Conservation (phyloP, 30 jellyfish, hydroid and myxozoan genomes). For the Rhopilema esculentum region DNA sequence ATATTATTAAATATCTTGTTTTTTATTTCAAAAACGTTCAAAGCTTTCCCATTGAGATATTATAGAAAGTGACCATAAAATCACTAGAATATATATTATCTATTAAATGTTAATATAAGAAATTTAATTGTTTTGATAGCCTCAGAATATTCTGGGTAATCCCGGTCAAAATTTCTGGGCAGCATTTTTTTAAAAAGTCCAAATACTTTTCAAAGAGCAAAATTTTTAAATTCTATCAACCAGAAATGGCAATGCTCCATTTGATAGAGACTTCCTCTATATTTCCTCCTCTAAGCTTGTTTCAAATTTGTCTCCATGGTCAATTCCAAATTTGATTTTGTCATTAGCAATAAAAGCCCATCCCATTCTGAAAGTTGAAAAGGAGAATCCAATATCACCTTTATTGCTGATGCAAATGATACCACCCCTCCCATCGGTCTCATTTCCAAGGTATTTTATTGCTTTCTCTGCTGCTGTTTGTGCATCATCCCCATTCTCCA, state of each 20-base stretch:
- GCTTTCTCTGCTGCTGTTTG: slow-evolving; percentile 89
- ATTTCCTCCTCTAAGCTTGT: neutral
- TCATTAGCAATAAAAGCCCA: slow-evolving; percentile 81
- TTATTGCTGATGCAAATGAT: slow-evolving; percentile 77
- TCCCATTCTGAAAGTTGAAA: slow-evolving; percentile 83
- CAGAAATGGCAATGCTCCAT: no score
- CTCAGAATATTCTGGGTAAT: no score
- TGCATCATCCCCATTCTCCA: slow-evolving; percentile 89
- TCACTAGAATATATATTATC: no score
- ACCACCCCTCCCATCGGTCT: slow-evolving; percentile 88
- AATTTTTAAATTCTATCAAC: no score
- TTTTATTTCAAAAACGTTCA: no score
- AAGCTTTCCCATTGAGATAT: no score
- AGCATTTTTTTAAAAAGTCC: neutral
- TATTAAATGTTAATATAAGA: no score
- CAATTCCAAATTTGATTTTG: slow-evolving; percentile 75
- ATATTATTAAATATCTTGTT: no score
- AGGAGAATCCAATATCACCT: slow-evolving; percentile 86
- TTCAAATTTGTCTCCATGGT: slow-evolving; percentile 47
- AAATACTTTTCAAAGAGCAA: no score
- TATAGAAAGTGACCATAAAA: no score
- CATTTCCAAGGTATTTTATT: slow-evolving; percentile 56
- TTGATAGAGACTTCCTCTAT: neutral
- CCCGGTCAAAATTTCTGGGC: neutral
- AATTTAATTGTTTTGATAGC: no score